These are phyloP conservation scores for Achlya flavicornis DNA, from an alignment of 2,888 invertebrate species.

Conservation along the genomic window DNA sequence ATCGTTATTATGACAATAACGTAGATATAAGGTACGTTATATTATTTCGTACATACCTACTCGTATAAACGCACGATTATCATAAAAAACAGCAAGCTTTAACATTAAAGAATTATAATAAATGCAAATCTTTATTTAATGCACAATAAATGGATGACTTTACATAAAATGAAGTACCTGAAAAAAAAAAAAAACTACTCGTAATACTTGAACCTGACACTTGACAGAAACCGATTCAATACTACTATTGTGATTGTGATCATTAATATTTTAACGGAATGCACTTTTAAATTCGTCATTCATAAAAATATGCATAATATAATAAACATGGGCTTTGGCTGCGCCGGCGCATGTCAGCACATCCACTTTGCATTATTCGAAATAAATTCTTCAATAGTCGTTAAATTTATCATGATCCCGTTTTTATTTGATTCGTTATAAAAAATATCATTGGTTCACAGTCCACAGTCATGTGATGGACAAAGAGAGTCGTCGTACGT, in stretches of 20 bases:
- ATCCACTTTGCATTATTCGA: constrained; percentile 9
- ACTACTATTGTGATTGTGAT: constrained; percentile 37
- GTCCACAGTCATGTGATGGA: too few species aligned
- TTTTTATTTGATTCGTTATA: too few species aligned
- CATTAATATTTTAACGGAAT: constrained; percentile 49
- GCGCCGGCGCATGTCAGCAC: constrained; percentile 32
- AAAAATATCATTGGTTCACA: too few species aligned
- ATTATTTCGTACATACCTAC: too few species aligned
- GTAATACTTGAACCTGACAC: constrained; percentile 27
- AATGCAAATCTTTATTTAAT: constrained; percentile 27
- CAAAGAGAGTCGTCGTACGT: too few species aligned
- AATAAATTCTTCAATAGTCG: not conserved
- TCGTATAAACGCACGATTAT: not conserved
- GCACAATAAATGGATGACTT: constrained; percentile 24
- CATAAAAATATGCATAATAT: constrained; percentile 34
- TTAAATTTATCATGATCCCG: too few species aligned
- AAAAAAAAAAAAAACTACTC: constrained; percentile 21
- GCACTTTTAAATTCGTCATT: constrained; percentile 46
- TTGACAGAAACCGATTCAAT: constrained; percentile 40
- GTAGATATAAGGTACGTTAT: not conserved
- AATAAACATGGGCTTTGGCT: constrained; percentile 11
- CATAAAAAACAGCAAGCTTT: not conserved
- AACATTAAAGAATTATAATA: constrained; percentile 23
- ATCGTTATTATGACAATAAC: too few species aligned
- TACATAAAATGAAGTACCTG: constrained; percentile 23